Evolutionary conservation across 2,113 vertebrate species (phyloP), one percentile per base, ranked within the genome.

Genomic region (Sebastes schlegelii): DNA sequence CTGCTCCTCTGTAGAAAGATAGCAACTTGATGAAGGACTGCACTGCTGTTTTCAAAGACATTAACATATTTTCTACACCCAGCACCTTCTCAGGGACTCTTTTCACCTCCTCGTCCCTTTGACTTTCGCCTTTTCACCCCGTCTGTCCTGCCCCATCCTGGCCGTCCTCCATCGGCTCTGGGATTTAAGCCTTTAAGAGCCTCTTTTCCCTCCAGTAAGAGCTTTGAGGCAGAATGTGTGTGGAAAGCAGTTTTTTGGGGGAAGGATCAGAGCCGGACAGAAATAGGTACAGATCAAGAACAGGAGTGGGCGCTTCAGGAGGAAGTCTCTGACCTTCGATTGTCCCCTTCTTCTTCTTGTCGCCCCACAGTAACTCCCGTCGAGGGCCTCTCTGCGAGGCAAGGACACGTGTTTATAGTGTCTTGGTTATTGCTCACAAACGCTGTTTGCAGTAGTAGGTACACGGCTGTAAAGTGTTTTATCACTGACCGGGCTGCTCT

Each of bases 111-210:
- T 2, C 8, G 75, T 73, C 61, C 72, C 77, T 89, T 89, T 90
- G 67, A 89, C 76, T 85, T 88, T 14, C 34, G 17, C 2, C 63
- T 74, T 69, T 77, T 78, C 71, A 67, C 52, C 48, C 12, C 2
- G 74, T 43, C 72, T 48, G 80, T 77, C 77, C 90, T 63, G 85
- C 86, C 77, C 87, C 26, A 12, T 80, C 74, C 81, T 87, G 89
- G 88, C 87, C 71, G 8, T 72, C 69, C 52, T 91, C 91, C 91
- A 86, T 88, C 91, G 87, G 83, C 86, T 64, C 77, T 61, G 79
- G 69, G 84, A 75, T 91, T 86, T 93, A 89, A 93, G 92, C 90
- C 88, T 87, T 91, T 92, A 86, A 92, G 86, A 91, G 86, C 83
- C 74, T 89, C 91, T 88, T 93, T 85, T 85, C 80, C 81, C 80